Evolutionary conservation across 2,797 vertebrate genomes (phyloP).

Genomic region (Gallinago nigripennis): DNA sequence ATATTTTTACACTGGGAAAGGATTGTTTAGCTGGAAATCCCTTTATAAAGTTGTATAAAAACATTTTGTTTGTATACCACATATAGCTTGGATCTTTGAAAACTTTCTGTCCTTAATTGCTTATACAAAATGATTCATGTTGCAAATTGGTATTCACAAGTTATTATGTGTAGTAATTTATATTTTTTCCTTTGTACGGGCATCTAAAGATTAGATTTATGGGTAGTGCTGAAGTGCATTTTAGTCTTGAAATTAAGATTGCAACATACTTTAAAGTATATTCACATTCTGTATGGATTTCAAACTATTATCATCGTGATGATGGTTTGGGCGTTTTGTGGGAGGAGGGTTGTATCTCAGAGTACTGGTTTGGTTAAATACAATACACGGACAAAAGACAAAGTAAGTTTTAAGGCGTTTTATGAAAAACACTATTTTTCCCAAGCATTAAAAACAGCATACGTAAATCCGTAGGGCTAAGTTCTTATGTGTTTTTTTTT

Average conservation of each 20-base stretch:
- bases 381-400: slow-evolving; percentile 11
- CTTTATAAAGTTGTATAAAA: not conserved
- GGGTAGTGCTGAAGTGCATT: not conserved
- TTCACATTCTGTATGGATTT: slow-evolving; percentile 28
- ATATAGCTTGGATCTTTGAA: slow-evolving; percentile 30
- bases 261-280: not conserved
- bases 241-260: slow-evolving; percentile 22
- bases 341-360: not conserved
- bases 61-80: slow-evolving; percentile 42
- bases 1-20: slow-evolving; percentile 22
- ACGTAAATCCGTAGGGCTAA: not conserved
- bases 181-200: not conserved
- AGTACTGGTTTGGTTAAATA: slow-evolving; percentile 29
- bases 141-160: slow-evolving; percentile 21
- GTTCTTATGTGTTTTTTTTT: fast-evolving
- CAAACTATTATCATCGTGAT: slow-evolving; percentile 7
- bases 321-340: not conserved
- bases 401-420: not conserved
- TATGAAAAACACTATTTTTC: not conserved
- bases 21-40: slow-evolving; percentile 28
- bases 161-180: not conserved
- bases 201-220: slow-evolving; percentile 1
- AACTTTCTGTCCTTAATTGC: slow-evolving; percentile 22
- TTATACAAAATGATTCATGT: slow-evolving; percentile 38
- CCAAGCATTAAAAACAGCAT: not conserved